Evolutionary conservation across 2,888 invertebrate species (phyloP), one percentile per base, ranked within the genome.

Genomic region (Aporophyla nigra): DNA sequence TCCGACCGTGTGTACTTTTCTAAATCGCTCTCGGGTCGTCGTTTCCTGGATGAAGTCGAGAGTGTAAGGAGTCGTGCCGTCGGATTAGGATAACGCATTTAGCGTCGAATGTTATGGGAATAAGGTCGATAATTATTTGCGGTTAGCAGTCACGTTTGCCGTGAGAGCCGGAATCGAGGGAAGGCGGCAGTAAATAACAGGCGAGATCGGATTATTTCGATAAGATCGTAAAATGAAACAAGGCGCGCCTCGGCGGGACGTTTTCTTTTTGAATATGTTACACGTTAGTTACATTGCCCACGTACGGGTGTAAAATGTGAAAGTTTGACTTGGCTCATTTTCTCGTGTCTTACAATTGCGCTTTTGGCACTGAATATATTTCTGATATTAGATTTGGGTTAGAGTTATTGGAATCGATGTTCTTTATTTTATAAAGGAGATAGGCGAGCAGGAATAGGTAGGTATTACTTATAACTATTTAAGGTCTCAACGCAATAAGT

Each of bases 141-240:
- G 84, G 80, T 76, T 27, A 72, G 54, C 53, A 74, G 78, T 82
- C 84, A 87, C 88, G 89, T 90, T 93, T 91, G 87, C 89, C 91
- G 92, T 88, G 92, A 92, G 93, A 91, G 92, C 90, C 87, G 87
- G 90, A 93, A 93, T 94, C 92, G 94, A 93, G 94, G 94, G 94
- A 94, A 94, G 93, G 92, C 91, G 93, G 96, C 92, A 94, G 96
- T 96, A 96, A 96, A 96, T 96, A 96, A 96, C 95, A 94, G 94
- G 93, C 90, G 91, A 94, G 96, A 96, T 96, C 95, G 95, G 96
- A 96, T 96, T 96, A 96, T 96, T 95, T 96, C 96, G 96, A 96
- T 96, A 96, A 96, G 95, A 96, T 96, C 96, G 94, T 96, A 96
- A 96, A 96, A 96, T 96, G 96, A 96, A 96, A 96, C 96, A 96